A percentile compares a stretch with the other conserved stretches of the same genome.
These are phyloP conservation scores for Lepidurus packardi DNA, from an alignment of 1,140 invertebrate species.

Conservation along the genomic window DNA sequence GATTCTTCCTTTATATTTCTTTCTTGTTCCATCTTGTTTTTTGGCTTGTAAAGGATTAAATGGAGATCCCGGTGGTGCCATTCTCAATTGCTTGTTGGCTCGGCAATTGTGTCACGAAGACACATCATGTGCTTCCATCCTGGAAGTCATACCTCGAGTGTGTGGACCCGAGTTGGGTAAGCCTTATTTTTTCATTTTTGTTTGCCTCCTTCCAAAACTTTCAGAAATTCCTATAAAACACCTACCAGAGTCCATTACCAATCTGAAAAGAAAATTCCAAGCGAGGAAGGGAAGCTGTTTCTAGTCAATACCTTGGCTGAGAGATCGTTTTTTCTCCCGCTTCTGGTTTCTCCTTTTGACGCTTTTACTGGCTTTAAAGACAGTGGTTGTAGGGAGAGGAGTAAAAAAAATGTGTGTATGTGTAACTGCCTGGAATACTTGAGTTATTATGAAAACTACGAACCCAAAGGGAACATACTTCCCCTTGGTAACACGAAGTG, in stretches of 20 bases:
- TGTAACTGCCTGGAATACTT: too few relatives aligned
- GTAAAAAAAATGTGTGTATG: background rate
- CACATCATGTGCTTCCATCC: conserved; percentile 74
- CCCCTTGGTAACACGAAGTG: too few relatives aligned
- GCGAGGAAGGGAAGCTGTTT: background rate
- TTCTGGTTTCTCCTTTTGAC: conserved; percentile 2
- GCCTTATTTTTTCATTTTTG: conserved; percentile 19
- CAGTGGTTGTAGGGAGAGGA: background rate
- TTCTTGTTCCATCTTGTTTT: conserved; percentile 33
- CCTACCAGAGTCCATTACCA: background rate
- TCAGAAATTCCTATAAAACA: background rate
- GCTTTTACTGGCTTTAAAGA: background rate
- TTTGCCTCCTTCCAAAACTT: background rate
- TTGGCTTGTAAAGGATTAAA: conserved; percentile 58
- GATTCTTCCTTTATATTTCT: background rate
- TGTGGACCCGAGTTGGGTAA: conserved; percentile 79
- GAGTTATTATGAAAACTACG: too few relatives aligned
- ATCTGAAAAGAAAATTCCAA: background rate
- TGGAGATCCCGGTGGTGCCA: conserved; percentile 64
- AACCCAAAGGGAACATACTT: too few relatives aligned
- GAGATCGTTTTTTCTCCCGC: background rate
- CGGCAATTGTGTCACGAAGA: conserved; percentile 79
- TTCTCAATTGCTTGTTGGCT: conserved; percentile 75
- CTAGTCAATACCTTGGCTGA: background rate
- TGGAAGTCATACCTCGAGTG: conserved; percentile 79